These are phyloP conservation scores for Parelbella ahira DNA, from an alignment of 2,888 invertebrate species.

Conservation along the genomic window DNA sequence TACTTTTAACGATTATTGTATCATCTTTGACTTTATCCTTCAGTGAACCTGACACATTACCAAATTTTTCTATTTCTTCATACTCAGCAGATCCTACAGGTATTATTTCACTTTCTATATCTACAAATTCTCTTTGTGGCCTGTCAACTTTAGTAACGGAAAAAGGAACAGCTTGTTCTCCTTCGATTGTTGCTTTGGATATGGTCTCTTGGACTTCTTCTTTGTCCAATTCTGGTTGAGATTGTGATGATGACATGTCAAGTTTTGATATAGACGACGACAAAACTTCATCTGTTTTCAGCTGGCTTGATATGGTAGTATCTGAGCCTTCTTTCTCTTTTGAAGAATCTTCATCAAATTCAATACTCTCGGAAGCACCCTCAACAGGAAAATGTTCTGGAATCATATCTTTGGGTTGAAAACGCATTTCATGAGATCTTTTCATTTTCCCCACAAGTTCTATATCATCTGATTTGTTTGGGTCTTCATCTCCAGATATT, in stretches of 20 bases:
- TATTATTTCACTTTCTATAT: slow-evolving; percentile 72
- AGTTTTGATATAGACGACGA: slow-evolving; percentile 72
- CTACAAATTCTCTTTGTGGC: slow-evolving; percentile 66
- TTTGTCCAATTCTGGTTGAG: slow-evolving; percentile 50
- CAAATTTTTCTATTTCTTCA: slow-evolving; percentile 60
- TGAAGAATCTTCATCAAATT: slow-evolving; percentile 63
- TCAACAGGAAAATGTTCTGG: slow-evolving; percentile 71
- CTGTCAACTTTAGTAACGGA: slow-evolving; percentile 60
- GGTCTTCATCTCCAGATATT: slow-evolving; percentile 80
- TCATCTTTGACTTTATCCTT: slow-evolving; percentile 44
- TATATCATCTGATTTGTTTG: slow-evolving; percentile 64
- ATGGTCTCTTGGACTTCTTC: slow-evolving; percentile 50
- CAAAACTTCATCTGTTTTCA: slow-evolving; percentile 65
- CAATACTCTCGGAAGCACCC: slow-evolving; percentile 62
- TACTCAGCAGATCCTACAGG: slow-evolving; percentile 68
- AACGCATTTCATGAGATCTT: slow-evolving; percentile 94
- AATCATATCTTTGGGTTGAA: slow-evolving; percentile 83
- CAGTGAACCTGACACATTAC: slow-evolving; percentile 61
- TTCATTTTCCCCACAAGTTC: slow-evolving; percentile 89
- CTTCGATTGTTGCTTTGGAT: slow-evolving; percentile 38
- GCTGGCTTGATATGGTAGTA: slow-evolving; percentile 70
- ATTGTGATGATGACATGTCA: slow-evolving; percentile 59
- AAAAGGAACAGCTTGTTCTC: slow-evolving; percentile 60
- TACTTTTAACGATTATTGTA: slow-evolving; percentile 45
- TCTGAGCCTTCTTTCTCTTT: slow-evolving; percentile 67